Base-by-base conservation (phyloP, 2,113 vertebrate genomes). In the Colius striatus region DNA sequence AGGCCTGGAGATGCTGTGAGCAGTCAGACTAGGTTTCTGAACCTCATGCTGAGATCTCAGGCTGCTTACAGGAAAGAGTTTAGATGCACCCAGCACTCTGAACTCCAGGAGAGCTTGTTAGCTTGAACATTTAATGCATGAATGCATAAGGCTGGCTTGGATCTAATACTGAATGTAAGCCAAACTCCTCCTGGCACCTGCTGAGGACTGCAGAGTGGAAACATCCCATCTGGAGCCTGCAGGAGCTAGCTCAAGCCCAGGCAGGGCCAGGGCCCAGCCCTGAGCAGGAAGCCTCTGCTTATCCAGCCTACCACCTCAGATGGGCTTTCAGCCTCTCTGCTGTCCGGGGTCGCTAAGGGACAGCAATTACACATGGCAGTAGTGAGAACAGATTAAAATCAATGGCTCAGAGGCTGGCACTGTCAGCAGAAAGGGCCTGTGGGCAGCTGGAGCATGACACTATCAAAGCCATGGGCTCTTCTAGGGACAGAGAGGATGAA, bases 271-370 rank as follows among this genome's bases (percentile, higher is more conserved):
- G 16, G n/a, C 30, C 1, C 1, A 65, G 47, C 22, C 19, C 15
- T 17, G 8, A 43, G 7, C 1, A 2, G 45, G 21, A 80, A 16
- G 8, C 18, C 36, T 32, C 20, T 19, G 14, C 16, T 53, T 2
- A 0, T 41, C 21, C 7, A 14, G 36, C 51, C 13, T 77, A 67
- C 36, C 18, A 50, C 30, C 50, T 77, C 0, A 0, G 23, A 30
- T 2, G 1, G 41, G 36, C 38, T 32, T 61, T 61, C 41, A 73
- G 65, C 36, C 30, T 57, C 55, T 41, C 65, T 16, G 10, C 30
- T 27, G 23, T 5, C 60, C 11, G 3, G 12, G 36, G 38, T 41
- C 38, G 12, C 19, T 57, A 76, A 45, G 48, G 73, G 27, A 62
- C 2, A 14, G 19, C 1, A 12, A 41, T 1, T 34, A 55, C 20